A percentile compares a stretch with the other conserved stretches of the same genome.
Conservation (phyloP, 1,140 invertebrate genomes). For the Papilio polyxenes region DNA sequence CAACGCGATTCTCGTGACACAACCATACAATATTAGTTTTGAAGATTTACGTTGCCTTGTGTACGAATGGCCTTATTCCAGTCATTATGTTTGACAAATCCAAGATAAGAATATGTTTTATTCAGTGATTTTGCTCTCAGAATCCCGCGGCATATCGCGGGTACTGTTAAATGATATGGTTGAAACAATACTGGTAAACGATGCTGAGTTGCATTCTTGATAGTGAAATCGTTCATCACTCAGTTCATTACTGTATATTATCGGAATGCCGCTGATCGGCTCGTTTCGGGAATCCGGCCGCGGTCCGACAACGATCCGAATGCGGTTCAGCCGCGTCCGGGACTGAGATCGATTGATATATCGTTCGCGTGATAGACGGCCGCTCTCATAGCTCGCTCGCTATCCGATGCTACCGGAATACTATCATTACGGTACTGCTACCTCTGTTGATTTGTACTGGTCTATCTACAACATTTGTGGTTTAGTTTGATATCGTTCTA, state of each 20-base stretch:
- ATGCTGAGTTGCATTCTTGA: conserved; percentile 15
- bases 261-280: conserved; percentile 46
- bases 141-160: neutral
- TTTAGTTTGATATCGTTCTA: neutral
- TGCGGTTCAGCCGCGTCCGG: neutral
- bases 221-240: conserved; percentile 51
- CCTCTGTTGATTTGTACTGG: neutral
- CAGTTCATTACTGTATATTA: conserved; percentile 50
- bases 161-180: conserved; percentile 13
- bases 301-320: neutral
- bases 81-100: too few relatives aligned
- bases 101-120: too few relatives aligned
- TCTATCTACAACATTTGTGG: conserved; percentile 7
- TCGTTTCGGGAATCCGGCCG: conserved; percentile 49
- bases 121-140: too few relatives aligned
- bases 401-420: conserved; percentile 40
- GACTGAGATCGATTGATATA: conserved; percentile 54
- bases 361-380: conserved; percentile 49
- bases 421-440: neutral
- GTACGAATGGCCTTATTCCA: too few relatives aligned
- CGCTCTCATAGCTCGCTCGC: neutral
- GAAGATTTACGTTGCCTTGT: too few relatives aligned
- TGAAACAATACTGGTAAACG: conserved; percentile 24
- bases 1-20: too few relatives aligned
- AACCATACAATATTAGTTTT: too few relatives aligned